Base-by-base conservation (phyloP, 2,888 invertebrate genomes). In the Meliscaeva auricollis region DNA sequence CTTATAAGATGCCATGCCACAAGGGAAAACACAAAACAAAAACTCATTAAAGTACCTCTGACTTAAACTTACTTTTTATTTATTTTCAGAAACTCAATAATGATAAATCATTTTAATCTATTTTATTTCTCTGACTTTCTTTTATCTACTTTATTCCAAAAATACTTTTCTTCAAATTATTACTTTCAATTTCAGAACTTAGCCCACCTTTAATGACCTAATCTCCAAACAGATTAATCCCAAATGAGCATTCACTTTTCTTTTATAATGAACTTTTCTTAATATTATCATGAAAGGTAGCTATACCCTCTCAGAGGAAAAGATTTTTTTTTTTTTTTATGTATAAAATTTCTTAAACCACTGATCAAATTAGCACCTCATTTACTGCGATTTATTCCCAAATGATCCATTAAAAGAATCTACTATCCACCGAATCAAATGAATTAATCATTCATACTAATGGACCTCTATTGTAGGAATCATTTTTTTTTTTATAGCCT, bases 391-490 rank as follows among this genome's bases (percentile, higher is more conserved):
- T 20, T 50, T 26, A 74, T 60, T 64, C 73, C 77, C 74, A 30
- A 11, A 60, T 32, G 35, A 58, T 8, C 15, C 52, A 70, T 56
- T 35, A 56, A 3, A 35, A 35, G 69, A 48, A 74, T 64, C 73
- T 62, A 76, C 20, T 3, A 8, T 32, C 13, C 38, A 7, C 20
- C 11, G 3, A 41, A 7, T 15, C n/a, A 41, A 22, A n/a, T 1
- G 46, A 11, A 80, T 82, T 70, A 82, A 60, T 66, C 60, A 84
- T 80, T 72, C 54, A 60, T 80, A 54, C 74, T 69, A 83, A 79
- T 79, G 74, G 79, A 56, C 48, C 4, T 35, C 11, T n/a, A n/a
- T 58, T 35, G 56, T 15, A 17, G 11, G 56, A 17, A 56, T 17
- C 30, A 13, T 11, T 8, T 38, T 38, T 38, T 38, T 8, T 11